Conservation (phyloP, 2,797 vertebrate species). For the Danio kyathit region DNA sequence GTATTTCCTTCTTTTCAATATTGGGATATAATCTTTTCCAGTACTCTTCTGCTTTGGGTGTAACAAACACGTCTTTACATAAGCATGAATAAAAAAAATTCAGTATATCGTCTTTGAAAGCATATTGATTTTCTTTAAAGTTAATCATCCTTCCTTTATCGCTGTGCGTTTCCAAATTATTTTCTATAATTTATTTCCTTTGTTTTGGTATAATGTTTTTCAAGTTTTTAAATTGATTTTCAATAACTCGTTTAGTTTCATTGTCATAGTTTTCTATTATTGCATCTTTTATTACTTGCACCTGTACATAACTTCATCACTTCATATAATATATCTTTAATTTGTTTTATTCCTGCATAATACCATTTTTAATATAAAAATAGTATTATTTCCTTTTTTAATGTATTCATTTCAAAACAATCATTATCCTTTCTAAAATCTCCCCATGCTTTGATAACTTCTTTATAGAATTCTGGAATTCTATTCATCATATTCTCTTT, state of each 20-base stretch:
- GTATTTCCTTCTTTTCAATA: too few species aligned
- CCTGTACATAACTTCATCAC: too few species aligned
- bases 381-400: too few species aligned
- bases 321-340: neutral
- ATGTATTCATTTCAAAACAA: too few species aligned
- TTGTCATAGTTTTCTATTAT: neutral
- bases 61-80: neutral
- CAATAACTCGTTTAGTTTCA: neutral
- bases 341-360: neutral
- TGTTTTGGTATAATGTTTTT: neutral
- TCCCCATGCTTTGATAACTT: too few species aligned
- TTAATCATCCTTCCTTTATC: neutral
- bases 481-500: too few species aligned
- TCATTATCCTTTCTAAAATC: too few species aligned
- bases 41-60: neutral
- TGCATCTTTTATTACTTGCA: neutral
- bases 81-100: neutral
- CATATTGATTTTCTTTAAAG: neutral
- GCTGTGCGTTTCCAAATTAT: neutral
- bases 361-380: neutral
- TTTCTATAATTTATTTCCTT: neutral
- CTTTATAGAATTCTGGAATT: too few species aligned
- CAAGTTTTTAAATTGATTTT: too few species aligned
- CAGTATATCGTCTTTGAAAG: neutral
- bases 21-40: too few species aligned